Conservation (phyloP, 2,797 vertebrate species). For the Bryconaethiops microstoma region DNA sequence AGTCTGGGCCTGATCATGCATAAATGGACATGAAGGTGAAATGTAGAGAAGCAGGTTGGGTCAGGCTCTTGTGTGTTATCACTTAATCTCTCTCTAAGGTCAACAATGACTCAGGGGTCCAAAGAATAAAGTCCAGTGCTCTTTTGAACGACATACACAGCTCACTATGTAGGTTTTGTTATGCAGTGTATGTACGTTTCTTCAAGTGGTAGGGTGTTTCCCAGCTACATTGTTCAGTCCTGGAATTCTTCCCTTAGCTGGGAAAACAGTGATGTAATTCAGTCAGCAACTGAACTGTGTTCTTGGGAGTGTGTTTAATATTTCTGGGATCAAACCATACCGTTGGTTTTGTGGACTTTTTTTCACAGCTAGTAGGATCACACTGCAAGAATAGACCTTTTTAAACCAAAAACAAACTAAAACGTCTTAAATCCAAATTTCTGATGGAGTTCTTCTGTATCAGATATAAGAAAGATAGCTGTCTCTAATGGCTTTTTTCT, state of each 20-base stretch:
- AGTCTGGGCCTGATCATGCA: not conserved
- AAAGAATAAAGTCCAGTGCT: conserved; percentile 65
- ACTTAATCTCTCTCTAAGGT: conserved; percentile 42
- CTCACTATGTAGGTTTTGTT: conserved; percentile 47
- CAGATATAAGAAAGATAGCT: not conserved
- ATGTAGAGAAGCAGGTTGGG: conserved; percentile 64
- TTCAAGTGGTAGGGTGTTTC: conserved; percentile 28
- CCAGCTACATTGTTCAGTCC: conserved; percentile 19
- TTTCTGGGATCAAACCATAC: not conserved
- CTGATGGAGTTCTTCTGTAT: not conserved
- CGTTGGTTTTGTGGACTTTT: not conserved
- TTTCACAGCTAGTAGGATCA: not conserved
- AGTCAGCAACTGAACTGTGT: conserved; percentile 10
- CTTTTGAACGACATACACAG: not conserved
- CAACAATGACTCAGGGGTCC: conserved; percentile 67
- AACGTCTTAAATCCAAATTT: not conserved
- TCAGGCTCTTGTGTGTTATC: conserved; percentile 26
- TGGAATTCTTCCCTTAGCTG: conserved; percentile 23
- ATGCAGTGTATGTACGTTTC: conserved; percentile 56
- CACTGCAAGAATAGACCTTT: not conserved
- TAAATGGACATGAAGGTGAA: conserved; percentile 42
- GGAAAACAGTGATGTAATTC: conserved; percentile 40
- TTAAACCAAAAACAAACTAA: not conserved
- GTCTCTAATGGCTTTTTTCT: not conserved
- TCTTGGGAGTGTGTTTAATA: conserved; percentile 16